These are phyloP conservation scores for Suncus etruscus DNA, from an alignment of 2,113 vertebrate genomes.

Conservation along the genomic window DNA sequence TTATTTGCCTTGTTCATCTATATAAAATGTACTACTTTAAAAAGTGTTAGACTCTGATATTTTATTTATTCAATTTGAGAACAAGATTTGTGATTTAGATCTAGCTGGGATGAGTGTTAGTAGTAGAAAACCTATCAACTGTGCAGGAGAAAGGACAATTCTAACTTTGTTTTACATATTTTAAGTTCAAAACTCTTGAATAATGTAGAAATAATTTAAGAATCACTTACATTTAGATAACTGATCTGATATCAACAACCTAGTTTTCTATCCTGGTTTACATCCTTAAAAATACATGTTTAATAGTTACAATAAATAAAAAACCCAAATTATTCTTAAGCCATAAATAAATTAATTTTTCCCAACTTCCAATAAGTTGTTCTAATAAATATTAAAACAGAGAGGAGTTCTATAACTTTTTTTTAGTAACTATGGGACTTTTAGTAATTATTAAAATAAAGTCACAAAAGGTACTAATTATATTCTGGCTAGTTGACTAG, in stretches of 20 bases:
- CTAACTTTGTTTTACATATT: constrained; percentile 41
- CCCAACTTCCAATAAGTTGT: constrained; percentile 24
- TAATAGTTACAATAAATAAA: background rate
- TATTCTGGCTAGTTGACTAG: constrained; percentile 40
- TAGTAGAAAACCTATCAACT: background rate
- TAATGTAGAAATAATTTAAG: background rate
- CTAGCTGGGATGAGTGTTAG: background rate
- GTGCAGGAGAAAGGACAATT: background rate
- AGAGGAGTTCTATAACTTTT: background rate
- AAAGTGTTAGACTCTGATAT: background rate
- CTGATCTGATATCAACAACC: background rate
- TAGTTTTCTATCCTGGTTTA: background rate
- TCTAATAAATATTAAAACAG: constrained; percentile 39
- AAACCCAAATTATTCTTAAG: background rate
- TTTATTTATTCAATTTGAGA: constrained; percentile 35
- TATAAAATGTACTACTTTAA: constrained; percentile 6
- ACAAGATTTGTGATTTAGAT: background rate
- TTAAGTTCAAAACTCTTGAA: constrained; percentile 40
- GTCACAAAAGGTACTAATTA: constrained; percentile 57
- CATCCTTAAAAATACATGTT: constrained; percentile 43
- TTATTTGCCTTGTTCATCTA: background rate
- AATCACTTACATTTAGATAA: background rate
- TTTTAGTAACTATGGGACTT: background rate
- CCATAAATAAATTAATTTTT: constrained; percentile 37
- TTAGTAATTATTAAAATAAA: constrained; percentile 53